Conservation (phyloP, 2,113 vertebrate genomes). For the Ellobius talpinus region DNA sequence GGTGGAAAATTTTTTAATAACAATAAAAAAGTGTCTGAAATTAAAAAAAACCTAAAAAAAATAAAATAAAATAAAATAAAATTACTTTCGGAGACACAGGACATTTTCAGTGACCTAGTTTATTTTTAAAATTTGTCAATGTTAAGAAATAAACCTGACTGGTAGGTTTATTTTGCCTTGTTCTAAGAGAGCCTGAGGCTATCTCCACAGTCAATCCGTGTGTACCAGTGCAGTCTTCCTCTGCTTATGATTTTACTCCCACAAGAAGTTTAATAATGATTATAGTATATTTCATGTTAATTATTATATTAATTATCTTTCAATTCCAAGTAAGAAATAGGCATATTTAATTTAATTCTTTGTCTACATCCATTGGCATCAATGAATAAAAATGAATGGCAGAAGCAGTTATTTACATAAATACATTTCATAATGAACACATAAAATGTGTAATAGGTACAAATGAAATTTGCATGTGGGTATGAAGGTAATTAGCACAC, state of each 20-base stretch:
- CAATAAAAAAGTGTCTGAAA: no score
- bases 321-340: constrained; percentile 26
- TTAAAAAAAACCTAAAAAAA: no score
- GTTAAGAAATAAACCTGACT: constrained; percentile 71
- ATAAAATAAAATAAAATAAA: no score
- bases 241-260: constrained; percentile 69
- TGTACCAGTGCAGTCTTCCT: constrained; percentile 74
- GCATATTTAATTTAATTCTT: background rate
- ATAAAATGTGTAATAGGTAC: background rate
- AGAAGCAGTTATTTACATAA: constrained; percentile 33
- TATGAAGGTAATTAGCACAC: constrained; percentile 13
- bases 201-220: constrained; percentile 72
- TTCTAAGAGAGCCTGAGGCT: constrained; percentile 77
- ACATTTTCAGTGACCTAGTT: constrained; percentile 76
- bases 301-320: background rate
- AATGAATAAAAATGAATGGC: constrained; percentile 1
- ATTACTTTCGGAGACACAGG: constrained; percentile 84
- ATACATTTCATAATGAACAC: constrained; percentile 41
- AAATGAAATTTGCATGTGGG: constrained; percentile 18
- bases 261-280: constrained; percentile 63
- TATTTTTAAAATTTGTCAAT: constrained; percentile 60
- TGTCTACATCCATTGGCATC: background rate
- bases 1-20: no score
- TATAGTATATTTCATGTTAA: constrained; percentile 38
- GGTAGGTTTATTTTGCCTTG: constrained; percentile 70